Percentiles rank a stretch among this genome's conserved stretches.
Evolutionary conservation across 2,888 invertebrate genomes (phyloP).

Genomic region (Leuctra nigra): DNA sequence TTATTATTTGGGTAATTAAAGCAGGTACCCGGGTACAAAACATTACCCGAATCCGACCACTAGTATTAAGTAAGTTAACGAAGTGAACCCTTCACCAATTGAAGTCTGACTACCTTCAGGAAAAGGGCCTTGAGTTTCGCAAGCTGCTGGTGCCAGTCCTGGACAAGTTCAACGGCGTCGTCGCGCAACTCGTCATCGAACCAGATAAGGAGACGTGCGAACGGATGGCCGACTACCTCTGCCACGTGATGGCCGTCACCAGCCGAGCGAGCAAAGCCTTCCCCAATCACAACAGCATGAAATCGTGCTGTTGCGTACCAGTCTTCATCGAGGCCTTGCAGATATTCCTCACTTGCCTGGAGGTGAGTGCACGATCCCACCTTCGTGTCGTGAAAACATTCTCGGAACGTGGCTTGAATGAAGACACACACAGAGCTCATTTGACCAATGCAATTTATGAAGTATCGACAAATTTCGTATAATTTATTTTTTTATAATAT

Average conservation of each 20-base stretch:
- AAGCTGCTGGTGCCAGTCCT: slow-evolving; percentile 43
- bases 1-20: too few species aligned
- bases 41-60: too few species aligned
- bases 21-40: too few species aligned
- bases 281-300: slow-evolving; percentile 46
- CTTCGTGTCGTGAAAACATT: too few species aligned
- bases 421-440: too few species aligned
- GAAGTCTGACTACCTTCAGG: slow-evolving; percentile 37
- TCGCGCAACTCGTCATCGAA: slow-evolving; percentile 36
- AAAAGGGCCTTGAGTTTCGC: slow-evolving; percentile 41
- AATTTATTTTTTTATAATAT: too few species aligned
- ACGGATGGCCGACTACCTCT: slow-evolving; percentile 33
- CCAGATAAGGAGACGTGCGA: slow-evolving; percentile 28
- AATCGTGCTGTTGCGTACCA: slow-evolving; percentile 43
- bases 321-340: slow-evolving; percentile 45
- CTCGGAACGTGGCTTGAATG: too few species aligned
- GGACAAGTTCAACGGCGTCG: slow-evolving; percentile 39
- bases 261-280: slow-evolving; percentile 52
- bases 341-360: slow-evolving; percentile 44
- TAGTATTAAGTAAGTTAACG: too few species aligned
- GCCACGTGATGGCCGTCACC: slow-evolving; percentile 46
- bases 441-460: too few species aligned
- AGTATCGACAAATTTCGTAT: too few species aligned
- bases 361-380: slow-evolving; percentile 36
- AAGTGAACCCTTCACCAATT: too few species aligned